Base-by-base conservation (phyloP, 2,797 vertebrate species). In the Xiphophorus birchmanni region DNA sequence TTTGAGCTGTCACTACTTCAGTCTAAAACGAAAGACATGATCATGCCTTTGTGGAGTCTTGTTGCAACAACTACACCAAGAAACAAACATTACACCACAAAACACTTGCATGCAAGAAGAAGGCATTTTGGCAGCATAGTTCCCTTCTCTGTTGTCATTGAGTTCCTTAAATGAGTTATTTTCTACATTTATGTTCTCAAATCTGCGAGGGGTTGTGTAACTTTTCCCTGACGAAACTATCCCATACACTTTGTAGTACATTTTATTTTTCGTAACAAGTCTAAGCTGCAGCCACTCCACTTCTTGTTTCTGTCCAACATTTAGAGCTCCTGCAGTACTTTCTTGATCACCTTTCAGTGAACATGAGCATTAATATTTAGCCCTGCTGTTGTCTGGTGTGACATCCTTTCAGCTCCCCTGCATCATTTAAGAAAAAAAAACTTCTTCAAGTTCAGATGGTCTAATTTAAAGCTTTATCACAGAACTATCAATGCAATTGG, bases 381-480 rank as follows among this genome's bases (percentile, higher is more conserved):
- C 18, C 42, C 5, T 56, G 54, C 12, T 60, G 11, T 45, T 0
- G 7, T 32, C 35, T 67, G 42, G 3, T 12, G 50, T 54, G 72
- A 35, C 15, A 21, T 63, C 74, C 10, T 13, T 48, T 17, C 45
- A 18, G 0, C 40, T 29, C 37, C 47, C 18, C 4, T 67, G 40
- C 45, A 65, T 79, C 32, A 23, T 76, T 54, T n/a, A 29, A 32
- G 10, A 32, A 60, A 80, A 60, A 13, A n/a, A 54, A 63, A 79
- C 21, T 77, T 78, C 73, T 72, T 10, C 1, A 52, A 73, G 44
- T 79, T 15, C 23, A 44, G 23, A 13, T 48, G 42, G 47, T 79
- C 11, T 56, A 40, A 81, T 60, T 21, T 42, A 52, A 78, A 77
- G 21, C 7, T 73, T 84, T 84, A 17, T 35, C 35, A 73, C 11